Conservation (phyloP, 1,140 invertebrate genomes). For the Drosophila suzukii region DNA sequence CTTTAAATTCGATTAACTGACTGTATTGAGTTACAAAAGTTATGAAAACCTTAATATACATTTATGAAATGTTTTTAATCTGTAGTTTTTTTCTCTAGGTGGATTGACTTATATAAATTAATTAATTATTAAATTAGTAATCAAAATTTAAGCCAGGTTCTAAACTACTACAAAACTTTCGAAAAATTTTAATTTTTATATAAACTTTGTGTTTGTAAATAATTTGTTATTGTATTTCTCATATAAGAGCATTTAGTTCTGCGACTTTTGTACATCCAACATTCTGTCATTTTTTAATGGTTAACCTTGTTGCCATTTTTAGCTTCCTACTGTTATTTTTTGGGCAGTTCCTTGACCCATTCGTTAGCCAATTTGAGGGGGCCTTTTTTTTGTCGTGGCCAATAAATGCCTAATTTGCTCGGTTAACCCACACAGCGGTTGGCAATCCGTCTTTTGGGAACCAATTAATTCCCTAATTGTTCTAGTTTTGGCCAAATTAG, state of each 20-base stretch:
- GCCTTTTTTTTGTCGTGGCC: slow-evolving; percentile 23
- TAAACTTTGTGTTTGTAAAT: too few species aligned
- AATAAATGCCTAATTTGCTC: slow-evolving; percentile 70
- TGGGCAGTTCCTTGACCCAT: slow-evolving; percentile 17
- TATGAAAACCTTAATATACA: too few species aligned
- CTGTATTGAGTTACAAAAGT: too few species aligned
- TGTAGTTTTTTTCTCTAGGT: too few species aligned
- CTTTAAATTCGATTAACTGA: too few species aligned
- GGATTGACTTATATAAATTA: too few species aligned
- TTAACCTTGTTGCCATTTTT: slow-evolving; percentile 8
- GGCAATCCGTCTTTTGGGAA: slow-evolving; percentile 1
- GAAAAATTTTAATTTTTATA: too few species aligned
- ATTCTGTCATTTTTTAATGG: neutral
- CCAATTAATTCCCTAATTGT: slow-evolving; percentile 67
- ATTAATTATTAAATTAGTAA: too few species aligned
- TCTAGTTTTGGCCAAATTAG: slow-evolving; percentile 47
- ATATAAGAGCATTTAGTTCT: neutral
- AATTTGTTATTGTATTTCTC: too few species aligned
- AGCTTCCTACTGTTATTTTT: slow-evolving; percentile 18
- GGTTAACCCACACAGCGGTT: slow-evolving; percentile 64
- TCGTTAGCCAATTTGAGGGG: slow-evolving; percentile 53
- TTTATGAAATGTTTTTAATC: too few species aligned
- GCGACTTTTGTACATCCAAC: neutral
- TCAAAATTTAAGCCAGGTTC: too few species aligned
- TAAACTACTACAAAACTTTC: too few species aligned